These are phyloP conservation scores for Girardinichthys multiradiatus DNA, from an alignment of 2,113 vertebrate species.

Conservation along the genomic window DNA sequence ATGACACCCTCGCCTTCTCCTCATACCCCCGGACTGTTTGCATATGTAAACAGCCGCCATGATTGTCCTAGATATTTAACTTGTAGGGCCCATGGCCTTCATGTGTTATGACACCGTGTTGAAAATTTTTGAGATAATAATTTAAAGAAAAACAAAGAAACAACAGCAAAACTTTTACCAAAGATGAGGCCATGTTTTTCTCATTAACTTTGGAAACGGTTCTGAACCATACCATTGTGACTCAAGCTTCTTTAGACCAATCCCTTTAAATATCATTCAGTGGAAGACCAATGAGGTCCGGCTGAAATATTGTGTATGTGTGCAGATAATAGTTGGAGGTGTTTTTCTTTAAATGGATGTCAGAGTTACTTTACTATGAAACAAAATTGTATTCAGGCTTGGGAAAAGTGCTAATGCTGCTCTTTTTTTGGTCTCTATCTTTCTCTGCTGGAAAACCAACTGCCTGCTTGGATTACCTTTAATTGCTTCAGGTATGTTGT, in stretches of 20 bases:
- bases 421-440: constrained; percentile 26
- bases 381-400: not conserved
- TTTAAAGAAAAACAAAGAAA: constrained; percentile 24
- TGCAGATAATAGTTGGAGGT: not conserved
- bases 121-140: constrained; percentile 34
- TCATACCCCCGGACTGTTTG: constrained; percentile 16
- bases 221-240: constrained; percentile 30
- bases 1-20: constrained; percentile 14
- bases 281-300: constrained; percentile 29
- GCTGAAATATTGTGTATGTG: constrained; percentile 30
- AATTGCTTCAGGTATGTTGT: constrained; percentile 73
- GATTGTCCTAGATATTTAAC: constrained; percentile 51
- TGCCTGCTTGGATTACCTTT: constrained; percentile 22
- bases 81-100: constrained; percentile 34
- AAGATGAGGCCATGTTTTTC: constrained; percentile 43
- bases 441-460: constrained; percentile 44
- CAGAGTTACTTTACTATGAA: not conserved
- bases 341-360: not conserved
- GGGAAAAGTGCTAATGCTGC: constrained; percentile 41
- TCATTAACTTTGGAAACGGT: constrained; percentile 47
- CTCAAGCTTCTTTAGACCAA: constrained; percentile 25
- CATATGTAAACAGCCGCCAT: constrained; percentile 29
- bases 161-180: not conserved
- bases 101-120: constrained; percentile 36
- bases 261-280: constrained; percentile 35